A percentile compares a stretch with the other conserved stretches of the same genome.
These are phyloP conservation scores for Lepidocolaptes lacrymiger DNA, from an alignment of 2,797 vertebrate species.

Conservation along the genomic window DNA sequence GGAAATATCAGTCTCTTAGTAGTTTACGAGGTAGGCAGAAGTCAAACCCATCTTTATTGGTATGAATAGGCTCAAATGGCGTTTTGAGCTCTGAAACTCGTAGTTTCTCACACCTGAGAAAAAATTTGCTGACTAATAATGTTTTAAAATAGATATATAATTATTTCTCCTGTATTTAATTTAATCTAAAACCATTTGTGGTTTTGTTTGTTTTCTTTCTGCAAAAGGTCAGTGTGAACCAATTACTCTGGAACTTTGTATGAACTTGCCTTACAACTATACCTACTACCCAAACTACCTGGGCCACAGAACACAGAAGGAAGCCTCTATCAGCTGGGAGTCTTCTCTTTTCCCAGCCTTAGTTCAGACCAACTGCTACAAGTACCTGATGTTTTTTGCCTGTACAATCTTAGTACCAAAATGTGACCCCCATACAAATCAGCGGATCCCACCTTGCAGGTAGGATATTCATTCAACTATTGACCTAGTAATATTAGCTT, in stretches of 20 bases:
- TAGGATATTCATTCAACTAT: conserved; percentile 51
- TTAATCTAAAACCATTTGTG: not conserved
- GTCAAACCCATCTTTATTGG: not conserved
- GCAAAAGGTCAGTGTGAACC: conserved; percentile 87
- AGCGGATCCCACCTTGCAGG: conserved; percentile 93
- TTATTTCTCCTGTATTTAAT: not conserved
- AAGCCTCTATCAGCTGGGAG: conserved; percentile 94
- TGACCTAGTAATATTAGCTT: not conserved
- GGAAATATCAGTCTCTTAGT: not conserved
- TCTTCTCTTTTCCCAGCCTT: conserved; percentile 92
- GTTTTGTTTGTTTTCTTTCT: conserved; percentile 16
- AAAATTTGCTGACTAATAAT: not conserved
- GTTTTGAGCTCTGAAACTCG: not conserved
- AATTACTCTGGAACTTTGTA: conserved; percentile 91
- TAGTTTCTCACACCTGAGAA: not conserved
- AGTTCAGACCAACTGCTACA: conserved; percentile 96
- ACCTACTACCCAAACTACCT: conserved; percentile 93
- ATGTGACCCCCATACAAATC: conserved; percentile 86
- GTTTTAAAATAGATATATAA: not conserved
- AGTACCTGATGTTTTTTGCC: conserved; percentile 97
- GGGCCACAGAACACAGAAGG: conserved; percentile 91
- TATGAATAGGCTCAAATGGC: not conserved
- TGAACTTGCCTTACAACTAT: conserved; percentile 93
- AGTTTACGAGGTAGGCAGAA: not conserved
- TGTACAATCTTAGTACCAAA: conserved; percentile 95